phyloP scores from a whole-genome alignment of 2,888 invertebrate species.

The Acronicta aceris region DNA sequence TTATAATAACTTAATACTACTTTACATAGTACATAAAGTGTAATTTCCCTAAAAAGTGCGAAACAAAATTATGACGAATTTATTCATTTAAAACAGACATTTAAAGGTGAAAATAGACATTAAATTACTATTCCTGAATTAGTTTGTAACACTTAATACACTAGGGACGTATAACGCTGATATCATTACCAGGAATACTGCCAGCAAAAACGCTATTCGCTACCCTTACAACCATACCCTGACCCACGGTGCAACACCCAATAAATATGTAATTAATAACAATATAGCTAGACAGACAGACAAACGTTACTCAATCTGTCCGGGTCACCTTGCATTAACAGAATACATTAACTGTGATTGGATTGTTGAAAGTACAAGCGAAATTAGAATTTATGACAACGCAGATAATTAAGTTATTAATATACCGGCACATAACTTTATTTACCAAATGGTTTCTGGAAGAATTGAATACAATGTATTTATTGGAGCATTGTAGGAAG shows the following conservation, averaged over 20 bases:
- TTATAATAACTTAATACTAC: too few species aligned
- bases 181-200: neutral
- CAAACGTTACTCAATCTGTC: slow-evolving; percentile 44
- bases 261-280: slow-evolving; percentile 55
- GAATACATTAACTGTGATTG: slow-evolving; percentile 19
- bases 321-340: slow-evolving; percentile 42
- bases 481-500: too few species aligned
- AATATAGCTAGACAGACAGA: slow-evolving; percentile 32
- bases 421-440: too few species aligned
- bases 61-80: neutral
- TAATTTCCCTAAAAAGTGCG: neutral
- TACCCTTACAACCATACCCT: neutral
- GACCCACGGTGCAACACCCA: slow-evolving; percentile 25
- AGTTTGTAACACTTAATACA: neutral
- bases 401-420: slow-evolving; percentile 22
- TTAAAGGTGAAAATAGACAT: neutral
- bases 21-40: neutral
- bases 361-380: neutral
- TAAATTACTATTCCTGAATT: too few species aligned
- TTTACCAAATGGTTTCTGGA: too few species aligned
- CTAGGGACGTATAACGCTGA: neutral
- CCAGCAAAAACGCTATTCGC: slow-evolving; percentile 14
- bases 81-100: neutral
- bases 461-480: too few species aligned
- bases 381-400: slow-evolving; percentile 36